phyloP scores from a whole-genome alignment of 37 sponge, comb jelly and placozoan species.

The Hexactinellida sp. region DNA sequence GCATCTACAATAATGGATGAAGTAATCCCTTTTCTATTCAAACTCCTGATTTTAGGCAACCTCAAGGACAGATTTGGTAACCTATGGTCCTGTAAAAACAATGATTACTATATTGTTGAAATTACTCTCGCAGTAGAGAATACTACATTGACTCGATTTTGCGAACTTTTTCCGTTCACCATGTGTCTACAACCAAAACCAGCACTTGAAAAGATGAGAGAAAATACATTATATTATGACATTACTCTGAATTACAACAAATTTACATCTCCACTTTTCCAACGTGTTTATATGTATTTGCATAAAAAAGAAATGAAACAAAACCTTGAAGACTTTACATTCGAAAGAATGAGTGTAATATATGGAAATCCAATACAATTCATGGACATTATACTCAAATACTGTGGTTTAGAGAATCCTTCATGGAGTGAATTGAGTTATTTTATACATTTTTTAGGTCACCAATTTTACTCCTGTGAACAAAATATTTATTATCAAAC shows the following conservation, averaged over 20 bases:
- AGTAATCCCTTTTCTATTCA: neutral
- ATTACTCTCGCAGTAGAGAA: neutral
- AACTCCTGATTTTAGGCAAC: neutral
- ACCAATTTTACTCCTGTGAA: slow-evolving; percentile 60
- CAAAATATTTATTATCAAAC: slow-evolving; percentile 35
- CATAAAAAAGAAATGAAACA: neutral
- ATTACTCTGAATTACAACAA: neutral
- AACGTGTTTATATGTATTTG: neutral
- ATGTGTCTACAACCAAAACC: neutral
- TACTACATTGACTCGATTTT: neutral
- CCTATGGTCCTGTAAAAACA: neutral
- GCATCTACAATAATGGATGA: neutral
- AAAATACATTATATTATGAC: neutral
- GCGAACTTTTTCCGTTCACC: neutral
- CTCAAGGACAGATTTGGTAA: neutral
- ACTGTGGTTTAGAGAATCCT: slow-evolving; percentile 42
- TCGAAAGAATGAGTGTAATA: neutral
- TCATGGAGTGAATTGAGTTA: slow-evolving; percentile 71
- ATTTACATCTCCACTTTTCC: neutral
- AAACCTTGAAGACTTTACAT: neutral
- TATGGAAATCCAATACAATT: neutral
- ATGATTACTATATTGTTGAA: neutral
- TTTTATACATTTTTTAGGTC: slow-evolving; percentile 62
- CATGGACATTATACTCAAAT: neutral
- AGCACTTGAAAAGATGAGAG: neutral